Percentiles rank a stretch among this genome's conserved stretches.
Evolutionary conservation across 1,140 invertebrate genomes (phyloP).

Genomic region (fruit fly (Drosophila melanogaster)): Release_6_plus_ISO1_MT NT_033777.3:6095501-6096000

Average conservation of each 20-base stretch:
- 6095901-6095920: slow-evolving; percentile 71
- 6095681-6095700: slow-evolving; percentile 81
- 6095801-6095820: slow-evolving; percentile 46
- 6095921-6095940: slow-evolving; percentile 67
- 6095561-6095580: slow-evolving; percentile 56
- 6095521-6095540: slow-evolving; percentile 28
- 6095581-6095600: slow-evolving; percentile 77
- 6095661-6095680: slow-evolving; percentile 53
- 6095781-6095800: slow-evolving; percentile 68
- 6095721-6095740: slow-evolving; percentile 64
- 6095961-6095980: background rate
- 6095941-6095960: slow-evolving; percentile 35
- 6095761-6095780: slow-evolving; percentile 64
- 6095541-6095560: slow-evolving; percentile 73
- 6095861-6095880: slow-evolving; percentile 83
- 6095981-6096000: slow-evolving; percentile 1
- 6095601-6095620: slow-evolving; percentile 69
- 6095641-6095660: slow-evolving; percentile 9
- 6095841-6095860: slow-evolving; percentile 54
- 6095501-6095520: slow-evolving; percentile 79
- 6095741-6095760: slow-evolving; percentile 48
- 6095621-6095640: background rate
- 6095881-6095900: slow-evolving; percentile 75
- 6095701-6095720: slow-evolving; percentile 80
- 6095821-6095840: background rate